Conservation (phyloP, 2,888 invertebrate species). For the Anagyrus pseudococci region DNA sequence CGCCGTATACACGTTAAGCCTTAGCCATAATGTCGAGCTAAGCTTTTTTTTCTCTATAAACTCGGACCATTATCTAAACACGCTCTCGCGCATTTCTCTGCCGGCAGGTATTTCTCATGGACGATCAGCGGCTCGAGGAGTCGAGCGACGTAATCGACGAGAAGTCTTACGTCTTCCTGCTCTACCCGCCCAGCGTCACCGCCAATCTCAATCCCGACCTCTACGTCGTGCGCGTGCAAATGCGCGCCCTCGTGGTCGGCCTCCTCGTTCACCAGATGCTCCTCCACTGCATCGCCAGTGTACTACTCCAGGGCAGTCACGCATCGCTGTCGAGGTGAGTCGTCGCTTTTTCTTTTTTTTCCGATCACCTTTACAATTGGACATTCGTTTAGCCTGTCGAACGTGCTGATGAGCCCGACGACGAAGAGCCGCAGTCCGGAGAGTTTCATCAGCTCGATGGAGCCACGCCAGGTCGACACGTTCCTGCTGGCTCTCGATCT, state of each 20-base stretch:
- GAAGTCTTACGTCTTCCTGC: slow-evolving; percentile 85
- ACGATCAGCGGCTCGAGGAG: slow-evolving; percentile 65
- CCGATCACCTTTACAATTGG: too few species aligned
- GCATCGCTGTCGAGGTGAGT: slow-evolving; percentile 68
- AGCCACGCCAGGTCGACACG: slow-evolving; percentile 71
- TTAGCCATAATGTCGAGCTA: too few species aligned
- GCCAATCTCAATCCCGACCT: slow-evolving; percentile 77
- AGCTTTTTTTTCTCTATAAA: too few species aligned
- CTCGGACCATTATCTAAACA: background rate
- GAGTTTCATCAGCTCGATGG: slow-evolving; percentile 60
- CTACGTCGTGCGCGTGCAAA: slow-evolving; percentile 84
- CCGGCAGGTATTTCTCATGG: slow-evolving; percentile 68
- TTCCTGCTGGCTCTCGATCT: slow-evolving; percentile 80
- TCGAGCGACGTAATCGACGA: slow-evolving; percentile 69
- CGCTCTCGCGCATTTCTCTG: background rate
- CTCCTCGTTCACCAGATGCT: slow-evolving; percentile 91
- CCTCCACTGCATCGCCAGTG: slow-evolving; percentile 86
- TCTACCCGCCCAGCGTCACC: slow-evolving; percentile 79
- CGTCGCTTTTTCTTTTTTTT: too few species aligned
- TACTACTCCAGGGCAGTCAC: slow-evolving; percentile 78
- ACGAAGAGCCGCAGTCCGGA: slow-evolving; percentile 42
- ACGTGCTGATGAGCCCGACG: slow-evolving; percentile 58
- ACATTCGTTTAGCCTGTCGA: slow-evolving; percentile 59
- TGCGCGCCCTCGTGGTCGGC: slow-evolving; percentile 86
- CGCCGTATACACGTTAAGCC: too few species aligned